Evolutionary conservation across 2,888 invertebrate genomes (phyloP).

Genomic region (Cheilosia impressa): DNA sequence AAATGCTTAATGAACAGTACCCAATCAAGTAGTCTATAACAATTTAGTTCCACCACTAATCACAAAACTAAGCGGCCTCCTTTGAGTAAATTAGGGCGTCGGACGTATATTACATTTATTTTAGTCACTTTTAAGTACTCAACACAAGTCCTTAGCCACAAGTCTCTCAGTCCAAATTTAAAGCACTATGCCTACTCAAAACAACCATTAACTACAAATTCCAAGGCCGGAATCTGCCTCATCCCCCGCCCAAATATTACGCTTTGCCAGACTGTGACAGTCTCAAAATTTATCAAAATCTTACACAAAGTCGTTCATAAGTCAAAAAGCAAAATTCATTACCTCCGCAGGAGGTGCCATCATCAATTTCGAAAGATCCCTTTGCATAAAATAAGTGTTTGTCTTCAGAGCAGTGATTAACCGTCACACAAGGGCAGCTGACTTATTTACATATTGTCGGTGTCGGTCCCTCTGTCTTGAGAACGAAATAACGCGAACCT

Average conservation of each 20-base stretch:
- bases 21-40: too few relatives aligned
- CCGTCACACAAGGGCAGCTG: not conserved
- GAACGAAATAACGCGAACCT: not conserved
- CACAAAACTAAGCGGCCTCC: too few relatives aligned
- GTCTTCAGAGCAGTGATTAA: constrained; percentile 40
- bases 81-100: too few relatives aligned
- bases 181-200: not conserved
- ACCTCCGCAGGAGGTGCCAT: constrained; percentile 12
- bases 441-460: constrained; percentile 12
- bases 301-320: constrained; percentile 38
- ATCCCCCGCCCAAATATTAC: constrained; percentile 4
- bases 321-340: constrained; percentile 48
- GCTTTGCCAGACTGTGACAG: constrained; percentile 9
- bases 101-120: too few relatives aligned
- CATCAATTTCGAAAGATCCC: constrained; percentile 31
- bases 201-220: constrained; percentile 26
- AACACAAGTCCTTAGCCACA: too few relatives aligned
- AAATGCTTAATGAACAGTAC: too few relatives aligned
- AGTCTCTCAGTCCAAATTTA: too few relatives aligned
- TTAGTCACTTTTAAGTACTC: too few relatives aligned
- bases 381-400: constrained; percentile 5
- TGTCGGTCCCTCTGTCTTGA: constrained; percentile 21
- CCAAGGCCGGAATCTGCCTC: constrained; percentile 10
- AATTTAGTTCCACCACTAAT: too few relatives aligned
- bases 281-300: constrained; percentile 35